Evolutionary conservation across 2,888 invertebrate species (phyloP).

Genomic region (Drosophila eohydei): DNA sequence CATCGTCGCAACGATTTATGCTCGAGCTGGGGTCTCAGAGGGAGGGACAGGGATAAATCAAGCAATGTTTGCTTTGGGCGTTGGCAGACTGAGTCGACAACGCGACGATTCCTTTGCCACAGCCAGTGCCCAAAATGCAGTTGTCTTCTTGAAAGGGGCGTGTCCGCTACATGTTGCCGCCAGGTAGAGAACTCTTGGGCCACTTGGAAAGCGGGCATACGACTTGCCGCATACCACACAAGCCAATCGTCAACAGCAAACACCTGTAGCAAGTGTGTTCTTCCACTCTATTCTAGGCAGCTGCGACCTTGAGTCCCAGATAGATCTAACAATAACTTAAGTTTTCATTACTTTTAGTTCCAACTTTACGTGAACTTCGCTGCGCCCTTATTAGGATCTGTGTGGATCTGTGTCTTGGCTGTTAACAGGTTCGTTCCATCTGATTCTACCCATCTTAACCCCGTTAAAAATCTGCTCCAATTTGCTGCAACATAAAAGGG

Average conservation of each 20-base stretch:
- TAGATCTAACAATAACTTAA: neutral
- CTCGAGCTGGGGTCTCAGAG: slow-evolving; percentile 6
- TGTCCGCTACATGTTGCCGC: slow-evolving; percentile 39
- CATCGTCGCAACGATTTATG: slow-evolving; percentile 57
- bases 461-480: slow-evolving; percentile 44
- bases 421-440: slow-evolving; percentile 42
- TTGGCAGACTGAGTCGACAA: slow-evolving; percentile 50
- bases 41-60: slow-evolving; percentile 46
- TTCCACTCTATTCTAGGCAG: neutral
- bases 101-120: slow-evolving; percentile 37
- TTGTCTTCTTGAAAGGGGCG: slow-evolving; percentile 65
- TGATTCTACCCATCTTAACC: slow-evolving; percentile 35
- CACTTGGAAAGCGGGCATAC: slow-evolving; percentile 15
- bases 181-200: slow-evolving; percentile 11
- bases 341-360: too few species aligned
- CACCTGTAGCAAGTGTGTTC: slow-evolving; percentile 56
- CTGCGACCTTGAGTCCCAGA: slow-evolving; percentile 60
- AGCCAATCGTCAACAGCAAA: slow-evolving; percentile 71
- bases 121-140: slow-evolving; percentile 59
- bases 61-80: slow-evolving; percentile 69
- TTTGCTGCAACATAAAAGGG: slow-evolving; percentile 69
- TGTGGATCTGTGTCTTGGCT: slow-evolving; percentile 26
- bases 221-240: slow-evolving; percentile 65
- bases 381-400: neutral
- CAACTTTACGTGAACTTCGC: neutral